These are phyloP conservation scores for Onychorhynchus coronatus DNA, from an alignment of 2,113 vertebrate genomes.

Conservation along the genomic window DNA sequence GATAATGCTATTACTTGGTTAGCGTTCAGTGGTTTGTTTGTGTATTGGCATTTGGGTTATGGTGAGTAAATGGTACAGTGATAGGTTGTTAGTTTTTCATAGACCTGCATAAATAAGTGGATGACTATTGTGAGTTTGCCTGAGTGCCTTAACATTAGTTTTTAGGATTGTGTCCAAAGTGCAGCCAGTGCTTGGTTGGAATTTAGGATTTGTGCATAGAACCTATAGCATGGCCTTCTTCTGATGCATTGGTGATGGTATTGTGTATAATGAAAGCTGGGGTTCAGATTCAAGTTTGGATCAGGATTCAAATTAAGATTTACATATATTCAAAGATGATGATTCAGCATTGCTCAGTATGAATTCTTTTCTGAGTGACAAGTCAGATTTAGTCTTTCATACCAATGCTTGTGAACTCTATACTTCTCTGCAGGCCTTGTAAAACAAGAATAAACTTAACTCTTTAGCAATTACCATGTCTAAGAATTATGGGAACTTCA, in stretches of 20 bases:
- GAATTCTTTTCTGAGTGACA: not conserved
- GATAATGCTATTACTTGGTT: not conserved
- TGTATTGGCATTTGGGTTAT: not conserved
- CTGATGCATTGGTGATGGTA: not conserved
- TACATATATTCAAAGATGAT: not conserved
- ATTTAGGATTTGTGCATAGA: not conserved
- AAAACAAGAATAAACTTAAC: not conserved
- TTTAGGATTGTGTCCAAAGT: not conserved
- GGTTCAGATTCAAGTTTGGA: not conserved
- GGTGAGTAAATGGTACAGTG: not conserved
- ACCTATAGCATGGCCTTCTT: not conserved
- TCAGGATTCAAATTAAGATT: not conserved
- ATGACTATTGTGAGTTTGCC: not conserved
- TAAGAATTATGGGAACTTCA: not conserved
- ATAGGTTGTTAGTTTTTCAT: not conserved
- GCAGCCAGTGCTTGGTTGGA: not conserved
- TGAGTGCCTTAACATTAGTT: not conserved
- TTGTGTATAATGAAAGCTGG: not conserved
- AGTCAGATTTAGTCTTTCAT: not conserved
- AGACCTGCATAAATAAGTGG: not conserved
- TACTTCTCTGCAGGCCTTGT: not conserved
- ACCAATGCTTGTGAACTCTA: not conserved
- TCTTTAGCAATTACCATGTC: not conserved
- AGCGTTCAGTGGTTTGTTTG: not conserved
- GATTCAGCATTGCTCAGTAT: not conserved